Base-by-base conservation (phyloP, 2,888 invertebrate genomes). In the Onthophagus sagittarius region DNA sequence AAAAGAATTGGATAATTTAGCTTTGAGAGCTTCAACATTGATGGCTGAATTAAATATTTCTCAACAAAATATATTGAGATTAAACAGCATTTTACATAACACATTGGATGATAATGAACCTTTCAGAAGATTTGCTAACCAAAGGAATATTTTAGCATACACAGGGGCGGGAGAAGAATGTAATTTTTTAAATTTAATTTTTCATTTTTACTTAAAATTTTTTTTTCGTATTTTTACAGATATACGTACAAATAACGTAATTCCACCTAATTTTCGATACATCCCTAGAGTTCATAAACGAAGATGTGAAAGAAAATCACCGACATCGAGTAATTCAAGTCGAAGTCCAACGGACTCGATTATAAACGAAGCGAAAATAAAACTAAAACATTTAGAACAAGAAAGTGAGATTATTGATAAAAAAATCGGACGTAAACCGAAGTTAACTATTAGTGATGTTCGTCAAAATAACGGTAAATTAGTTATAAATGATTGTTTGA, bases 341-440 rank as follows among this genome's bases (percentile, higher is more conserved):
- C 70, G 75, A 67, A 87, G 86, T 77, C 87, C 88, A 0, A 87
- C 85, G 64, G 84, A 87, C 0, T 86, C 85, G 70, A 80, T 89
- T 15, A 82, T 90, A 2, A 83, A 86, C 33, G 88, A 89, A 79
- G 89, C 89, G 0, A 87, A 87, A 76, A 80, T 83, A 62, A 85
- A 88, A 1, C 83, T 90, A 1, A 83, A 86, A 75, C 86, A 87
- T 79, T 79, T 91, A 74, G 89, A 90, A 82, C 86, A 88, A n/a
- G 90, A 90, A 78, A 89, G 89, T 13, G 88, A 88, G 71, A 88
- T 88, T 0, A 88, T 90, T 0, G 89, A 90, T 81, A 79, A 85
- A 65, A 88, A 62, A 69, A 69, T 72, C 11, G 14, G 72, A 62
- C 33, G 39, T 23, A 23, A 23, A 23, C 23, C 23, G 1, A 23